phyloP scores from a whole-genome alignment of 2,888 invertebrate species.

The Perdita meconis region DNA sequence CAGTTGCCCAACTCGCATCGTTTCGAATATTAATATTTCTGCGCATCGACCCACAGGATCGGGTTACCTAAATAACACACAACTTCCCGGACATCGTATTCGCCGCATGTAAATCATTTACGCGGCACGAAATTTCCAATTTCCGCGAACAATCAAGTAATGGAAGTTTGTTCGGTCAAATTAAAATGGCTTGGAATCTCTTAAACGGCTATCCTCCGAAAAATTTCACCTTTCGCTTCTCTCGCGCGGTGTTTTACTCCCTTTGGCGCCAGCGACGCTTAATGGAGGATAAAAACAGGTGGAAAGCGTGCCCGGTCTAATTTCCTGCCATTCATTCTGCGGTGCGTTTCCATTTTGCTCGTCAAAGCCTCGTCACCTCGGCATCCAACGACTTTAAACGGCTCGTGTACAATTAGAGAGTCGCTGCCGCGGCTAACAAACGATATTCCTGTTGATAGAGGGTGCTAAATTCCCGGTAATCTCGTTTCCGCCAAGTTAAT shows the following conservation, averaged over 20 bases:
- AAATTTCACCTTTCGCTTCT: not conserved
- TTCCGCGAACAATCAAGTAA: not conserved
- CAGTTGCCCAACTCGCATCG: too few relatives aligned
- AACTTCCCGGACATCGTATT: too few relatives aligned
- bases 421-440: constrained; percentile 32
- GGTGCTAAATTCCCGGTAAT: constrained; percentile 47
- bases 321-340: constrained; percentile 40
- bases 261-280: not conserved
- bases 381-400: constrained; percentile 45
- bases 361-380: constrained; percentile 44
- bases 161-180: not conserved
- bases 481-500: constrained; percentile 48
- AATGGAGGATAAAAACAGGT: constrained; percentile 11
- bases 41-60: too few relatives aligned
- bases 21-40: too few relatives aligned
- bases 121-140: not conserved
- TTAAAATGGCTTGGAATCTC: not conserved
- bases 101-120: not conserved
- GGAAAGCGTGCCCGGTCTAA: constrained; percentile 11
- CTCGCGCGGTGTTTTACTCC: not conserved
- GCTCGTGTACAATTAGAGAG: constrained; percentile 37
- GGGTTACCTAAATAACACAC: too few relatives aligned
- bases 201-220: not conserved
- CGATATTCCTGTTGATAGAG: constrained; percentile 50
- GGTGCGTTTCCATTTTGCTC: constrained; percentile 36